Base-by-base conservation (phyloP, 2,113 vertebrate genomes). In the Semicossyphus pulcher region DNA sequence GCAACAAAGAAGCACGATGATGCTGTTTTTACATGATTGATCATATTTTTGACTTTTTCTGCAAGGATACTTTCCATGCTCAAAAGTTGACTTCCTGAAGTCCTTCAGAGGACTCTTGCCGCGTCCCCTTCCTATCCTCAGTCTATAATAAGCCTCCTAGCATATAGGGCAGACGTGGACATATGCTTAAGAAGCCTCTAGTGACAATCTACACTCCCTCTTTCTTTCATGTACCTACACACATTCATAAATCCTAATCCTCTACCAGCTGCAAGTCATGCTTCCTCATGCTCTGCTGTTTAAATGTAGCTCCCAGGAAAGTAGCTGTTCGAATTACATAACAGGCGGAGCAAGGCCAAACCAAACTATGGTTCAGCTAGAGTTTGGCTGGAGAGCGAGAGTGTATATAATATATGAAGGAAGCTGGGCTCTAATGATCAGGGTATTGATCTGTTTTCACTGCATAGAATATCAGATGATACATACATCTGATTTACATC, bases 311-410 rank as follows among this genome's bases (percentile, higher is more conserved):
- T 41, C 42, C 41, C 28, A 47, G 56, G 48, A 76, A 66, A 68
- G 68, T 58, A 64, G 49, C 34, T 48, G 58, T 69, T 54, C n/a
- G 28, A 23, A 62, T 86, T 85, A 85, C 5, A 32, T 81, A 80
- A 85, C 7, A 47, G 37, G 21, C 62, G 34, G 20, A 71, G 49
- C 42, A 44, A 37, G 59, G 39, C 25, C 37, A 65, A 71, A 67
- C 65, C 42, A 31, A 37, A 41, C 37, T 10, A 21, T 4, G 32
- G 54, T 76, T 39, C 39, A 67, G 49, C 5, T 3, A 66, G 48
- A 16, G 26, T 66, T 72, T 47, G 45, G 64, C 42, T 34, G 51
- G 21, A 60, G 37, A 66, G 18, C 9, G 21, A 15, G 32, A 41
- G 57, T 0, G 5, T 54, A 16, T 39, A 28, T 32, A 34, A 47